Evolutionary conservation across 2,888 invertebrate genomes (phyloP).

Genomic region (Leptinotarsa tumamoca): DNA sequence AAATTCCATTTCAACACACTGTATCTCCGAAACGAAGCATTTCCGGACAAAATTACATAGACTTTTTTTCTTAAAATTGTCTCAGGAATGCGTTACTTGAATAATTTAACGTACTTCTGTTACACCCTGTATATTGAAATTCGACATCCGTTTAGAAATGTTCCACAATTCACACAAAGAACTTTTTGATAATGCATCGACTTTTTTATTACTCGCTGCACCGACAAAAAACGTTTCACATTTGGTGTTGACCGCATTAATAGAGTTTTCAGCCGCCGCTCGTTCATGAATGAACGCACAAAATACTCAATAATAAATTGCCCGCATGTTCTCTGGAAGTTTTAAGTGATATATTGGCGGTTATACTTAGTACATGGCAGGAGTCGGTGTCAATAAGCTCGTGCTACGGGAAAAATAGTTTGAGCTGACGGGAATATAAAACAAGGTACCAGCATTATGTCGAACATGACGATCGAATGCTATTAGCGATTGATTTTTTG

Average conservation of each 20-base stretch:
- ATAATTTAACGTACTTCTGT: too few species aligned
- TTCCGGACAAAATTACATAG: too few species aligned
- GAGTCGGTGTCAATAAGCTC: conserved; percentile 18
- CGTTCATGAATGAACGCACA: conserved; percentile 5
- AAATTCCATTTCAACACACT: too few species aligned
- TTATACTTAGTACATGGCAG: conserved; percentile 11
- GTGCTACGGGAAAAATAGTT: conserved; percentile 1
- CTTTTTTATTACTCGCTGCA: background rate
- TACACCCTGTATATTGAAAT: background rate
- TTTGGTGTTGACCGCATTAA: background rate
- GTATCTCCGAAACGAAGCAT: too few species aligned
- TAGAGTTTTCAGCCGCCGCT: background rate
- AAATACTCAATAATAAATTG: conserved; percentile 15
- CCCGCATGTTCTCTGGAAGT: conserved; percentile 9
- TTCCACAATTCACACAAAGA: background rate
- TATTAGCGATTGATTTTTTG: background rate
- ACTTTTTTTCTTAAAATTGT: too few species aligned
- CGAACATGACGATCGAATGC: background rate
- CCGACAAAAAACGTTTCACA: background rate
- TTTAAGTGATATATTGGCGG: conserved; percentile 16
- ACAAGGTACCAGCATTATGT: background rate
- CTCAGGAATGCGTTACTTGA: too few species aligned
- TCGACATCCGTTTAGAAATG: background rate
- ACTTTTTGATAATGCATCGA: background rate
- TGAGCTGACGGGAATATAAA: background rate